Base-by-base conservation (phyloP, 2,888 invertebrate genomes). In the Pammene fasciana region DNA sequence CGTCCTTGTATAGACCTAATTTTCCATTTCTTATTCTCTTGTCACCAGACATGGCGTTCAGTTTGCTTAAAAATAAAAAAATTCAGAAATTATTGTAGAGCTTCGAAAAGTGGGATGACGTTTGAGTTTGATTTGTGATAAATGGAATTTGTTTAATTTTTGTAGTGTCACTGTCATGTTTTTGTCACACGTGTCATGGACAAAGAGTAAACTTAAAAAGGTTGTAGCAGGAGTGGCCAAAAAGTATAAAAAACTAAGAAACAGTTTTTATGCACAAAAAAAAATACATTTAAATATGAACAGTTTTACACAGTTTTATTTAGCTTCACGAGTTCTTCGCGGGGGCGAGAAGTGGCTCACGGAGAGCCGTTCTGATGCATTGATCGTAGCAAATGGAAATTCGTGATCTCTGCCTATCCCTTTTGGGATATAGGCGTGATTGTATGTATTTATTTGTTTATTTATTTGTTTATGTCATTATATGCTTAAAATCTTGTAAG, bases 1-100 rank as follows among this genome's bases (percentile, higher is more conserved):
- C 90, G 60, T 91, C 91, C 64, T 89, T 90, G 0, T 87, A 87
- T 7, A 90, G 46, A 0, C 89, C 90, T 46, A 90, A 90, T 71
- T 83, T 90, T 4, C 86, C 88, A 65, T 86, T 87, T 65, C 86
- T 90, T 73, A 85, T 84, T 57, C 82, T 41, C 10, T 52, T 83
- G 65, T 85, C 85, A 0, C 84, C 85, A 0, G 68, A 46, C 65
- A 65, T 65, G 1, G 65, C 14, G 13, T 41, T 41, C 48, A 46
- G 48, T 13, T 45, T 9, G 13, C 36, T 48, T 56, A 48, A 59
- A 64, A 67, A 67, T 65, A 68, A 50, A 72, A 72, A 50, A 43
- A 57, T 64, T 64, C 41, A 50, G 13, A 68, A 68, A 68, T 65
- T 52, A 38, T 52, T 68, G 68, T 68, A 68, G 50, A 68, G 62